Base-by-base conservation (phyloP, 2,797 vertebrate species). In the Miichthys miiuy region DNA sequence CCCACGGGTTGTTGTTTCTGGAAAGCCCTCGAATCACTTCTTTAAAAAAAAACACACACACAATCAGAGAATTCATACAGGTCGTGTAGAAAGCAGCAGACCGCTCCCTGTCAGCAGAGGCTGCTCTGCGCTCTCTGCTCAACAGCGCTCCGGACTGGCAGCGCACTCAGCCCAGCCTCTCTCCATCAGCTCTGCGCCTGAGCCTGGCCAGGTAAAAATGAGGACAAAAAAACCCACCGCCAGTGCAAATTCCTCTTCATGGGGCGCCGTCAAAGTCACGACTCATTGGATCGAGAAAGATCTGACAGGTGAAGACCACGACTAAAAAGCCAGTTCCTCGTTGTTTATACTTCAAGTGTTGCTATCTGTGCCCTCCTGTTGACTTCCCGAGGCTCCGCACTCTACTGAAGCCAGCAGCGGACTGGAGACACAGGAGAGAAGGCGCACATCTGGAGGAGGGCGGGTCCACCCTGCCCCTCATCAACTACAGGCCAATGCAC, bases 391-490 rank as follows among this genome's bases (percentile, higher is more conserved):
- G 52, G 86, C 76, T 91, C 82, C 64, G 75, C 79, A 11, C 84
- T 84, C 83, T 84, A 84, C 83, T 41, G 81, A 69, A 77, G 74
- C 79, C 88, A 85, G 75, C 80, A 56, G 80, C 23, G 79, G 67
- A 89, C 81, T 82, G 84, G 80, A 9, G 76, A 77, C 71, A 30
- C 46, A 2, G 56, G 62, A 72, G 75, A 71, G 80, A 68, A 9
- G 68, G 71, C 62, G 86, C 91, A 92, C 93, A 94, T 93, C 91
- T 93, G 93, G 89, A 84, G 51, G 79, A 87, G 86, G 93, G 92
- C 86, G 91, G 90, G 75, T 66, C 85, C 70, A 68, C 60, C 55
- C 76, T 68, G 68, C 72, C 74, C 64, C 81, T 69, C 60, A 23
- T 64, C 61, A 34, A 55, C 79, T 72, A 69, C 70, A 72, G 83